A percentile compares a stretch with the other conserved stretches of the same genome.
phyloP scores from a whole-genome alignment of 2,797 vertebrate species.

The Danionella dracula region DNA sequence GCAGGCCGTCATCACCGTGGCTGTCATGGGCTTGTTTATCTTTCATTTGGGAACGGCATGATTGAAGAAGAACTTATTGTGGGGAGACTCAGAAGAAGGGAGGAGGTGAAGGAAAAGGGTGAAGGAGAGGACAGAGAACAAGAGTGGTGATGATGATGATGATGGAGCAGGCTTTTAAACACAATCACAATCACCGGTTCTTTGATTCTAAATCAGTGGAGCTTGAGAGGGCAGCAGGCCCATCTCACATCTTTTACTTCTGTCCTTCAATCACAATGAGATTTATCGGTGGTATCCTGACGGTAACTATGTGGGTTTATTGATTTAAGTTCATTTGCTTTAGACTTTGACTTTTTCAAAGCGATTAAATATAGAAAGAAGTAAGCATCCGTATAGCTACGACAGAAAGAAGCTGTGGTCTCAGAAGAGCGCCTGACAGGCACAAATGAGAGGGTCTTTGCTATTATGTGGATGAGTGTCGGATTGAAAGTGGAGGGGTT shows the following conservation, averaged over 20 bases:
- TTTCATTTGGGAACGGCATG: constrained; percentile 76
- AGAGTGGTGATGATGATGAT: constrained; percentile 13
- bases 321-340: too few relatives aligned
- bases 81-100: too few relatives aligned
- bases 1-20: constrained; percentile 72
- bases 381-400: too few relatives aligned
- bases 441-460: background rate
- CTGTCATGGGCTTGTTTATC: constrained; percentile 82
- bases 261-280: background rate
- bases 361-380: too few relatives aligned
- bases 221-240: constrained; percentile 8
- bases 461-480: background rate
- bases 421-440: too few relatives aligned
- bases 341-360: too few relatives aligned
- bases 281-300: background rate
- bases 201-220: constrained; percentile 23
- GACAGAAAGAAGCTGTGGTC: too few relatives aligned
- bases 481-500: constrained; percentile 18
- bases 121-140: constrained; percentile 27
- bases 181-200: constrained; percentile 30
- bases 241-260: background rate
- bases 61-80: constrained; percentile 76
- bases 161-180: constrained; percentile 26
- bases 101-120: background rate
- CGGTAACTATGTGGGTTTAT: too few relatives aligned